Conservation (phyloP, 2,113 vertebrate species). For the Alligator sinensis region DNA sequence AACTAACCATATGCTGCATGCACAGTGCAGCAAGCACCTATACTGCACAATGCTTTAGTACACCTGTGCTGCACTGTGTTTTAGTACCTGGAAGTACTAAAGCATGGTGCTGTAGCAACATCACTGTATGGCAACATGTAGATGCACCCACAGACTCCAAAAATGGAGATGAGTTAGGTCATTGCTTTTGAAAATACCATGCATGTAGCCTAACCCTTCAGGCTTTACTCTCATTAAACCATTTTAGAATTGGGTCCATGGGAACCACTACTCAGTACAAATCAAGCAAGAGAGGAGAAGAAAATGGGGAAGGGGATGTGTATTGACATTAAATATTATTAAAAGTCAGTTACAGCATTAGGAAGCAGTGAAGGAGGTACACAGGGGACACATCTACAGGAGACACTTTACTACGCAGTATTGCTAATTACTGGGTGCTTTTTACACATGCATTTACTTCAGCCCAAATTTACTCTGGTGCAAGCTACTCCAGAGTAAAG, state of each 20-base stretch:
- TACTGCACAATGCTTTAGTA: too few species aligned
- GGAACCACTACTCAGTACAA: rapidly evolving
- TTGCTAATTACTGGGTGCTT: too few species aligned
- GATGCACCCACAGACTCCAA: background rate
- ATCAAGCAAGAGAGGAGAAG: rapidly evolving
- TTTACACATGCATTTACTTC: too few species aligned
- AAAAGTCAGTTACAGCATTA: background rate
- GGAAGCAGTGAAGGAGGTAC: background rate
- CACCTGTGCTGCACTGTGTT: too few species aligned
- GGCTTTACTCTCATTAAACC: background rate
- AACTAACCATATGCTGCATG: too few species aligned
- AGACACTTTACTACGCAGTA: too few species aligned
- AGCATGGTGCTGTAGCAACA: too few species aligned
- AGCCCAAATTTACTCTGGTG: too few species aligned
- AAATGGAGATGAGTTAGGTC: background rate
- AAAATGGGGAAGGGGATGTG: background rate
- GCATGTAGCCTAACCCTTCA: background rate
- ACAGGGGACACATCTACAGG: background rate
- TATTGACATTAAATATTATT: background rate
- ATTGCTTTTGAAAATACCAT: background rate
- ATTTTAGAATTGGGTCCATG: background rate
- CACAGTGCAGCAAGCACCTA: too few species aligned
- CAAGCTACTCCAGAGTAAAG: too few species aligned
- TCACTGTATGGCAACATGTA: background rate
- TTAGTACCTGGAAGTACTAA: too few species aligned